These are phyloP conservation scores for Leptestheria dahalacensis DNA, from an alignment of 1,140 invertebrate genomes.

Conservation along the genomic window DNA sequence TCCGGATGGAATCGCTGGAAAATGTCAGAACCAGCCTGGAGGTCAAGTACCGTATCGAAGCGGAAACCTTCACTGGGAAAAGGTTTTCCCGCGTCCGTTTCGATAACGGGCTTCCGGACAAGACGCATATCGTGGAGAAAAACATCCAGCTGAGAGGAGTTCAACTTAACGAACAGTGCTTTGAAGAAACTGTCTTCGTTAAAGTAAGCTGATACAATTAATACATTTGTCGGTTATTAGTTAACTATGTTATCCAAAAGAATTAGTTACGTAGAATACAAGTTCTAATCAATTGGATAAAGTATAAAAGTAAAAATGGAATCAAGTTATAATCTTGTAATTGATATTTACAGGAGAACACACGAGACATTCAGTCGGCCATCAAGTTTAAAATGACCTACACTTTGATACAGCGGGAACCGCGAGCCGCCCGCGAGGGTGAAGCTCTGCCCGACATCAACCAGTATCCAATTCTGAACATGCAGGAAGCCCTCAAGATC, in stretches of 20 bases:
- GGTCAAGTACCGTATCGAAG: slow-evolving; percentile 62
- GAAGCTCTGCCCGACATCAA: slow-evolving; percentile 49
- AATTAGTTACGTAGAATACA: too few species aligned
- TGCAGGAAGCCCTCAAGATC: slow-evolving; percentile 59
- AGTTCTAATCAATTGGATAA: too few species aligned
- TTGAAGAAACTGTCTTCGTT: slow-evolving; percentile 57
- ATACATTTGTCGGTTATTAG: too few species aligned
- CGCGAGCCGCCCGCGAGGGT: slow-evolving; percentile 30
- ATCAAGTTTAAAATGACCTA: slow-evolving; percentile 74
- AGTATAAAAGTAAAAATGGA: too few species aligned
- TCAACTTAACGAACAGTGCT: slow-evolving; percentile 41
- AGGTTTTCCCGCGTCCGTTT: slow-evolving; percentile 73
- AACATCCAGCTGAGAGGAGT: slow-evolving; percentile 24
- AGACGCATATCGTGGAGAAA: slow-evolving; percentile 29
- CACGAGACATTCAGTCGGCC: slow-evolving; percentile 65
- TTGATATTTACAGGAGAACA: slow-evolving; percentile 61
- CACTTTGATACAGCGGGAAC: slow-evolving; percentile 53
- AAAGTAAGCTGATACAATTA: slow-evolving; percentile 34
- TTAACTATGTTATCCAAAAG: too few species aligned
- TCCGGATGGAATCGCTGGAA: slow-evolving; percentile 52
- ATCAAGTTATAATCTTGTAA: too few species aligned
- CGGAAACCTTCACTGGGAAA: slow-evolving; percentile 60
- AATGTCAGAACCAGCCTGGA: slow-evolving; percentile 29
- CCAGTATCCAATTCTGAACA: slow-evolving; percentile 72
- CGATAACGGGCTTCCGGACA: slow-evolving; percentile 30